Percentiles rank a stretch among this genome's conserved stretches.
Evolutionary conservation across 1,140 invertebrate genomes (phyloP).

Genomic region (Eumeta japonica): DNA sequence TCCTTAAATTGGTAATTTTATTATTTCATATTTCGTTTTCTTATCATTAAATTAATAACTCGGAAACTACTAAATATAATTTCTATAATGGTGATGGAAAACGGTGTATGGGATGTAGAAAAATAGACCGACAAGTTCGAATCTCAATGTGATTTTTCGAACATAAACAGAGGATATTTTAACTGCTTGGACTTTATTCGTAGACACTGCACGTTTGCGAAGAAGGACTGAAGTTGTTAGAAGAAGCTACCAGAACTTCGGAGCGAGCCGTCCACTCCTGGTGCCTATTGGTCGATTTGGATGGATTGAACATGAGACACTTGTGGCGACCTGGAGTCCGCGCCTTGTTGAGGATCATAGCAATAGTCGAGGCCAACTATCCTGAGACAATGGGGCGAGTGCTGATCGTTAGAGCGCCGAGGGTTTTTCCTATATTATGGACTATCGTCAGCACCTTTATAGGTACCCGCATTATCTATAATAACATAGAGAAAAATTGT

Average conservation of each 20-base stretch:
- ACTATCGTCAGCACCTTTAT: conserved; percentile 96
- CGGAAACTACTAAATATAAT: too few relatives aligned
- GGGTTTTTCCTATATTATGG: conserved; percentile 96
- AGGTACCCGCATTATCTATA: too few relatives aligned
- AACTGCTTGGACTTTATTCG: conserved; percentile 10
- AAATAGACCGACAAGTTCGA: too few relatives aligned
- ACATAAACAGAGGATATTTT: too few relatives aligned
- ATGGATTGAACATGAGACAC: conserved; percentile 93
- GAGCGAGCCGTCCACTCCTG: conserved; percentile 84
- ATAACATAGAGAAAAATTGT: too few relatives aligned
- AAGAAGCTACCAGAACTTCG: conserved; percentile 73
- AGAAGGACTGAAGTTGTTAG: conserved; percentile 77
- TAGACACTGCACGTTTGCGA: conserved; percentile 84
- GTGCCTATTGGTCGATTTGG: conserved; percentile 89
- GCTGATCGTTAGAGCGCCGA: conserved; percentile 82
- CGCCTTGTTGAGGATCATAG: conserved; percentile 88
- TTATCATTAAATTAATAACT: too few relatives aligned
- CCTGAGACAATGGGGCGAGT: conserved; percentile 93
- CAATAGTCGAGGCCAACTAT: conserved; percentile 94
- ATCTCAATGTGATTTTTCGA: too few relatives aligned
- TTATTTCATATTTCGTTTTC: too few relatives aligned
- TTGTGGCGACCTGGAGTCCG: conserved; percentile 91
- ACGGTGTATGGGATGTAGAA: too few relatives aligned
- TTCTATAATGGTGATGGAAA: too few relatives aligned
- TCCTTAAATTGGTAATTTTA: conserved; percentile 79